Evolutionary conservation across 92 coral and sea anemone species (phyloP).

Genomic region (Isaurus tuberculatus): DNA sequence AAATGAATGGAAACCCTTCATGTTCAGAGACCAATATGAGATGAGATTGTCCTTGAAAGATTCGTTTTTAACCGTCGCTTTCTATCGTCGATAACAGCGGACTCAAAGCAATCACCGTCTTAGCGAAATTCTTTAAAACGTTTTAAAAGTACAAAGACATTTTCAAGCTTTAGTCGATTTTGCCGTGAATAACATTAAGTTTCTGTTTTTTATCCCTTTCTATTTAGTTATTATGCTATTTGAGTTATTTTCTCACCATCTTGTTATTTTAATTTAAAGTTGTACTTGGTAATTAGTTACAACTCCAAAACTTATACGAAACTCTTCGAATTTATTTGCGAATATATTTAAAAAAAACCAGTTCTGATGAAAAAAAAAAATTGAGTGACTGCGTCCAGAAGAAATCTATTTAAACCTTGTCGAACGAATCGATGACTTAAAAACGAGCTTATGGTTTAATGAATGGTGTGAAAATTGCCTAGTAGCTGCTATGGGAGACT

Average conservation of each 20-base stretch:
- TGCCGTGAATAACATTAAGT: not conserved
- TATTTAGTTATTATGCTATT: not conserved
- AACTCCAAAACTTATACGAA: not conserved
- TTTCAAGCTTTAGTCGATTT: not conserved
- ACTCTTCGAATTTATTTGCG: not conserved
- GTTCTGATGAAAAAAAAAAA: too few relatives aligned
- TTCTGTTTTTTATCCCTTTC: not conserved
- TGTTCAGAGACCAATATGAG: not conserved
- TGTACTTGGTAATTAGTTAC: conserved; percentile 1
- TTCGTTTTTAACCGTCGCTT: not conserved
- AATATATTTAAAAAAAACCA: not conserved
- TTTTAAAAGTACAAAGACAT: not conserved
- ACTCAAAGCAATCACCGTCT: not conserved
- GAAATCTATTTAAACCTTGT: too few relatives aligned
- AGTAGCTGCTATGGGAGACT: not conserved
- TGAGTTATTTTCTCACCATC: not conserved
- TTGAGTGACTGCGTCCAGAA: too few relatives aligned
- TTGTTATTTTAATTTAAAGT: conserved; percentile 19
- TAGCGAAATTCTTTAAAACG: not conserved
- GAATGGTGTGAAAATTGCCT: too few relatives aligned
- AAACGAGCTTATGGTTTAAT: too few relatives aligned
- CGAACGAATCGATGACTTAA: too few relatives aligned
- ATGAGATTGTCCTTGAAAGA: not conserved
- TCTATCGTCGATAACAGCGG: not conserved
- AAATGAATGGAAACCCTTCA: not conserved